phyloP scores from a whole-genome alignment of 2,888 invertebrate species.

The Yponomeuta evonymella region DNA sequence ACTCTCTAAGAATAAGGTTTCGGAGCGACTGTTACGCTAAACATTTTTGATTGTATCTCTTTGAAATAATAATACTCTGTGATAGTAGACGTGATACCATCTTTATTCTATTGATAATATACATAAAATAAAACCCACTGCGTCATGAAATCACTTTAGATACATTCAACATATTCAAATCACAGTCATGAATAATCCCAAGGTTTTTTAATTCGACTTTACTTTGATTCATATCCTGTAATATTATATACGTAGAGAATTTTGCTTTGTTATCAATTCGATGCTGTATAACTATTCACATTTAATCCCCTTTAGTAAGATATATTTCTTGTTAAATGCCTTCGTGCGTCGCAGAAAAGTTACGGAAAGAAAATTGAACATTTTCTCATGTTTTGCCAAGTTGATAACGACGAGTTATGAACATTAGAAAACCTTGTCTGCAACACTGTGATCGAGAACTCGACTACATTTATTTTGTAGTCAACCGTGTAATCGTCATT shows the following conservation, averaged over 20 bases:
- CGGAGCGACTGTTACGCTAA: conserved; percentile 6
- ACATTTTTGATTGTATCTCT: conserved; percentile 23
- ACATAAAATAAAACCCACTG: conserved; percentile 27
- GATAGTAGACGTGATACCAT: conserved; percentile 75
- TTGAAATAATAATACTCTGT: conserved; percentile 71
- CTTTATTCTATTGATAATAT: conserved; percentile 40
- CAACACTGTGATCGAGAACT: background rate
- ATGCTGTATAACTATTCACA: background rate
- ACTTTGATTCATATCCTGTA: background rate
- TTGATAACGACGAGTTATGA: background rate
- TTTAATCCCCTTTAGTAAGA: background rate
- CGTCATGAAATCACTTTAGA: conserved; percentile 33
- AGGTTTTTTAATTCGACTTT: background rate
- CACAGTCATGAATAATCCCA: background rate
- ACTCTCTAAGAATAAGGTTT: conserved; percentile 2
- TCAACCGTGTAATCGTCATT: background rate
- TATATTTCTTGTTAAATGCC: background rate
- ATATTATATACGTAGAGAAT: background rate
- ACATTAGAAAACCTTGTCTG: background rate
- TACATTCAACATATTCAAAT: background rate
- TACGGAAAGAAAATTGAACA: background rate
- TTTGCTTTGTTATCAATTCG: background rate
- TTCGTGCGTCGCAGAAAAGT: background rate
- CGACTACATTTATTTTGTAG: background rate
- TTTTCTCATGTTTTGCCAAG: background rate